Evolutionary conservation across 2,797 vertebrate species (phyloP).

Genomic region (Myoxocephalus aenaeus): DNA sequence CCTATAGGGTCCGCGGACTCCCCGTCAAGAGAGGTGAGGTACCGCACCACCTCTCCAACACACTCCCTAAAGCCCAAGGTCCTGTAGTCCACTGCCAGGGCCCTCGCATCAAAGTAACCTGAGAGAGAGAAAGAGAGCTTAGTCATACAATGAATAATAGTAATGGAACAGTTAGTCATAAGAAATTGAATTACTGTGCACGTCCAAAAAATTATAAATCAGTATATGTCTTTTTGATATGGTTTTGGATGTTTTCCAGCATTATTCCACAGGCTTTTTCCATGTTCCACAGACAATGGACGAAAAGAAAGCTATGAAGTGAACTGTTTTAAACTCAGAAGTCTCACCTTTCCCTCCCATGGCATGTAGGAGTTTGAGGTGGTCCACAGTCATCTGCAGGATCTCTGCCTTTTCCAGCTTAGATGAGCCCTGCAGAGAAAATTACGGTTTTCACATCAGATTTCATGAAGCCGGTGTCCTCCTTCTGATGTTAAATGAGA

Average conservation of each 20-base stretch:
- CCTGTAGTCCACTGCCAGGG: slow-evolving; percentile 93
- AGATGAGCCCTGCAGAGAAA: slow-evolving; percentile 88
- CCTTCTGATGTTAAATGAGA: neutral
- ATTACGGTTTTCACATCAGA: neutral
- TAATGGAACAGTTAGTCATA: slow-evolving; percentile 15
- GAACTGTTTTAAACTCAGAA: neutral
- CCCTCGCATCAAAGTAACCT: slow-evolving; percentile 94
- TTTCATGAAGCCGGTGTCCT: neutral
- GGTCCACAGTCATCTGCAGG: slow-evolving; percentile 97
- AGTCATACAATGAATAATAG: neutral
- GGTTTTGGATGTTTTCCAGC: neutral
- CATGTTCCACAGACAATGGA: neutral
- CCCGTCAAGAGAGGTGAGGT: slow-evolving; percentile 91
- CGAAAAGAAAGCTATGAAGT: neutral
- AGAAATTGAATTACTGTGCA: neutral
- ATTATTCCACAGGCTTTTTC: neutral
- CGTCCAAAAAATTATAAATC: neutral
- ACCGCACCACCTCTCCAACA: slow-evolving; percentile 93
- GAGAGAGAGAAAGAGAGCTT: slow-evolving; percentile 27
- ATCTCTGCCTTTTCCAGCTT: slow-evolving; percentile 97
- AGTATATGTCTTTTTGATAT: neutral
- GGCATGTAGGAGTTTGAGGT: slow-evolving; percentile 94
- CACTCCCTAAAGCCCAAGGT: slow-evolving; percentile 95
- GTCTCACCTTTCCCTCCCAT: slow-evolving; percentile 91
- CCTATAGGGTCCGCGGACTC: slow-evolving; percentile 89